A percentile compares a stretch with the other conserved stretches of the same genome.
Evolutionary conservation across 2,113 vertebrate species (phyloP).

Genomic region (Hyla sarda): DNA sequence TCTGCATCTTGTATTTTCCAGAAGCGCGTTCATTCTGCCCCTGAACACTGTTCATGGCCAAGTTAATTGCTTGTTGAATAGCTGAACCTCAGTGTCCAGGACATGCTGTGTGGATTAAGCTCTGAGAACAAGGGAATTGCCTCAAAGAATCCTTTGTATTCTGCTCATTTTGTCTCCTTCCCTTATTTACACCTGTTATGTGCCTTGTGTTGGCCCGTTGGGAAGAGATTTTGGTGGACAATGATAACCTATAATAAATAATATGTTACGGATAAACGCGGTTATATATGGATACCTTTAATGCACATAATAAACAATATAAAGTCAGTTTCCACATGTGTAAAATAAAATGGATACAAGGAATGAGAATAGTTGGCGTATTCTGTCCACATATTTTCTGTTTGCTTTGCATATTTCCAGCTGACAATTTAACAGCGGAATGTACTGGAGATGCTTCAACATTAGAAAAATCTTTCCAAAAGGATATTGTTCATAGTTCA

Average conservation of each 20-base stretch:
- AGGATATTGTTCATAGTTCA: background rate
- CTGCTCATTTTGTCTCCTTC: background rate
- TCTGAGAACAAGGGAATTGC: background rate
- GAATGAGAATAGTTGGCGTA: background rate
- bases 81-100: background rate
- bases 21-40: background rate
- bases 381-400: background rate
- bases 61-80: conserved; percentile 1
- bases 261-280: background rate
- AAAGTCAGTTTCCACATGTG: background rate
- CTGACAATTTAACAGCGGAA: background rate
- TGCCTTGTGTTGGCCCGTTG: background rate
- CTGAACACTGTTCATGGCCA: background rate
- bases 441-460: conserved; percentile 1
- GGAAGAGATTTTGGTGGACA: background rate
- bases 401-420: background rate
- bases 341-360: background rate
- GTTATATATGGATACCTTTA: background rate
- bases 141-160: background rate
- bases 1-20: background rate
- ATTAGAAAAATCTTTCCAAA: background rate
- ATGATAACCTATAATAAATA: background rate
- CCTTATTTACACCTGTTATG: background rate
- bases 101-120: background rate
- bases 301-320: background rate